Conservation (phyloP, 2,888 invertebrate species). For the Noctua janthe region DNA sequence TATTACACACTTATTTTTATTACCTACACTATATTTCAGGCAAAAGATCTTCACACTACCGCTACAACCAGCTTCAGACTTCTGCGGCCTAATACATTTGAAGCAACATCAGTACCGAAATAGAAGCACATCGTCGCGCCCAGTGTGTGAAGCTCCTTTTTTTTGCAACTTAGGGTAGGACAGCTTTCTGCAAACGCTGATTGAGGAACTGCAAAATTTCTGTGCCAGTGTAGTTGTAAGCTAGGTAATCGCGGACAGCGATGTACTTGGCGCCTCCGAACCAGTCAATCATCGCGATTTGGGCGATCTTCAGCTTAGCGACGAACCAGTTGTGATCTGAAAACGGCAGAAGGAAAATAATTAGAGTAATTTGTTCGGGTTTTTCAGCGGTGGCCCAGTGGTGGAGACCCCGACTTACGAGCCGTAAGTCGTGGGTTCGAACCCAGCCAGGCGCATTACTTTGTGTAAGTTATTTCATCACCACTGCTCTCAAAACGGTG, state of each 20-base stretch:
- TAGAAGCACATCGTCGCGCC: neutral
- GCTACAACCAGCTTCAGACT: neutral
- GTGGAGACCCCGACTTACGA: too few relatives aligned
- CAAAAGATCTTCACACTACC: slow-evolving; percentile 8
- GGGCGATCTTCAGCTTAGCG: slow-evolving; percentile 93
- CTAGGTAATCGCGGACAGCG: slow-evolving; percentile 91
- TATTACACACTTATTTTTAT: neutral
- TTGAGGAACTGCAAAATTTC: slow-evolving; percentile 78
- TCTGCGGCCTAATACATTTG: neutral
- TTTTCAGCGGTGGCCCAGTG: too few relatives aligned
- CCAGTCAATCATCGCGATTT: slow-evolving; percentile 94
- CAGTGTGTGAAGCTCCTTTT: neutral
- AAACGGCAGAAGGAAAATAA: slow-evolving; percentile 65
- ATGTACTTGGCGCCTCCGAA: slow-evolving; percentile 95
- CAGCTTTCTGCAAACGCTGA: slow-evolving; percentile 48
- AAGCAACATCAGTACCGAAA: neutral
- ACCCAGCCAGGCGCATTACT: too few relatives aligned
- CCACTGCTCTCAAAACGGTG: too few relatives aligned
- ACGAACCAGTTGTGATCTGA: slow-evolving; percentile 95
- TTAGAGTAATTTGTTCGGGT: neutral
- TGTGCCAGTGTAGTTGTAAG: slow-evolving; percentile 86
- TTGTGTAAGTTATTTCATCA: too few relatives aligned
- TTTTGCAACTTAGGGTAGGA: slow-evolving; percentile 19
- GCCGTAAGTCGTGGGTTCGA: too few relatives aligned
- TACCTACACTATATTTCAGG: neutral